Conservation (phyloP, 2,797 vertebrate species). For the Limnodromus scolopaceus region DNA sequence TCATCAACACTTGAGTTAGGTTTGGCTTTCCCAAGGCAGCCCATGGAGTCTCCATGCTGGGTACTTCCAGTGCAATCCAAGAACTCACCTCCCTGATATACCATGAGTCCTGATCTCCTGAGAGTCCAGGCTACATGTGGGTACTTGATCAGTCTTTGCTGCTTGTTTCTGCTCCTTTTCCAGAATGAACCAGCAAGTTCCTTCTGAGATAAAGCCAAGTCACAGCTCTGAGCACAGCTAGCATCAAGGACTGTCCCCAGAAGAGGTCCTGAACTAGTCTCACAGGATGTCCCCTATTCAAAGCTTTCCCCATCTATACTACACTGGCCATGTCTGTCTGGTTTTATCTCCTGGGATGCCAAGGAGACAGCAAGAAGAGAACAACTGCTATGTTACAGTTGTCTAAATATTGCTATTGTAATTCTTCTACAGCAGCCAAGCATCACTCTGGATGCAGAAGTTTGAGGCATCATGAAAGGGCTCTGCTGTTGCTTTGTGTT, state of each 20-base stretch:
- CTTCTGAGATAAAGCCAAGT: background rate
- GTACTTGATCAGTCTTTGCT: background rate
- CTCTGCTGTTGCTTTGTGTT: too few species aligned
- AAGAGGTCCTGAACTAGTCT: background rate
- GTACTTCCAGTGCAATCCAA: background rate
- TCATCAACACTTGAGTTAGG: background rate
- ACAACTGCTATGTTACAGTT: background rate
- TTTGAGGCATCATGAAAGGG: background rate
- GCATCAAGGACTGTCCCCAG: background rate
- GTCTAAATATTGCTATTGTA: background rate
- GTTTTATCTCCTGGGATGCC: background rate
- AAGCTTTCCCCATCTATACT: background rate
- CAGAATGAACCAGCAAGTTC: background rate
- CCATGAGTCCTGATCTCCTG: rapidly evolving
- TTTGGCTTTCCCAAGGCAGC: background rate
- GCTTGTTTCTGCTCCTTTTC: background rate
- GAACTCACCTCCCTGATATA: background rate
- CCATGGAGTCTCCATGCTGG: background rate
- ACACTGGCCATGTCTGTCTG: rapidly evolving
- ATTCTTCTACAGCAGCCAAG: background rate
- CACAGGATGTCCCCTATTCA: background rate
- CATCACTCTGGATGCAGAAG: rapidly evolving
- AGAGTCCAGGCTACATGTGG: background rate
- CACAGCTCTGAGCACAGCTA: background rate
- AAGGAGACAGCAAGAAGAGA: background rate